Base-by-base conservation (phyloP, 2,797 vertebrate genomes). In the Anabas testudineus region DNA sequence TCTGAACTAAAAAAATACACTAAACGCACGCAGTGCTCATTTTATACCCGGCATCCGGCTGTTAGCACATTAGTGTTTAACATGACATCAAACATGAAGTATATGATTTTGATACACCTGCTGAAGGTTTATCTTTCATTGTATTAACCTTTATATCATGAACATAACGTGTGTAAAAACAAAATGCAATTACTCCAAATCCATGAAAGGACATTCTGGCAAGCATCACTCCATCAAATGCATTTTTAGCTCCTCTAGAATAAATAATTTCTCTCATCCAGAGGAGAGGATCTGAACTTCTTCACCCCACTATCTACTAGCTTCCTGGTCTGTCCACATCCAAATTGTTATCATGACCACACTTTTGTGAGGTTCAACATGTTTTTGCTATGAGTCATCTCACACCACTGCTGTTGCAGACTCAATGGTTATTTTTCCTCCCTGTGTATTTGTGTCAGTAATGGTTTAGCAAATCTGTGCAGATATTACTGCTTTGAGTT, bases 311-410 rank as follows among this genome's bases (percentile, higher is more conserved):
- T 53, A 12, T 67, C 24, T 74, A 19, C 36, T 49, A 18, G 36
- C 34, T 14, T 53, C 3, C 32, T 36, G 5, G 7, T 52, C 49
- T 51, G 12, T 34, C 19, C 22, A 73, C 16, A 61, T 66, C 47
- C 49, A 19, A 56, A 75, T 67, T 68, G 68, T 59, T 67, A 76
- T 65, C 39, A 64, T 49, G 70, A 49, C 45, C 22, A 47, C 0
- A 9, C 37, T 57, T 39, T 46, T 41, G 72, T 71, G 22, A 65
- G 61, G 9, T 56, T 68, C 43, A 66, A 34, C 43, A 58, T 62
- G 58, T 56, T 72, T 45, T 77, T 0, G 3, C 53, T 70, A 64
- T 49, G 36, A 70, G 26, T 77, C 76, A 64, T 78, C 43, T 71
- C 76, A 67, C 51, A 71, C 28, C 37, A 48, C 47, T 67, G 55